Evolutionary conservation across 2,797 vertebrate species (phyloP).

Genomic region (Paedocypris micromegethes): DNA sequence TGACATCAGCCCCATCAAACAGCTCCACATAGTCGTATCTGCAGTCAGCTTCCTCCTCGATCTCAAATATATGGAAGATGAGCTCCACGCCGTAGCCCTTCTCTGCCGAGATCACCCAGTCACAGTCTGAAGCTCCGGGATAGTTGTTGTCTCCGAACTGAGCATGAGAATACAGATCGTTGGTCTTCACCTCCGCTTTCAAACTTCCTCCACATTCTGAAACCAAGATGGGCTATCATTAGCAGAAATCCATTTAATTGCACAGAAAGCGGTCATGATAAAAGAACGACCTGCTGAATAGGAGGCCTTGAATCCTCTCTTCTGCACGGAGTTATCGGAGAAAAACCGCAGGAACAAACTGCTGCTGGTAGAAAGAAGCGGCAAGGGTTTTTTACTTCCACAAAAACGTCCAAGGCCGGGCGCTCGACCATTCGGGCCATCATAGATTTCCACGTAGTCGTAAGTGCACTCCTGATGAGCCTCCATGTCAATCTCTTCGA

Average conservation of each 20-base stretch:
- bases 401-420: slow-evolving; percentile 83
- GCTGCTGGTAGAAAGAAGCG: slow-evolving; percentile 74
- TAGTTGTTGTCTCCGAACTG: slow-evolving; percentile 98
- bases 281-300: slow-evolving; percentile 77
- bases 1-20: slow-evolving; percentile 86
- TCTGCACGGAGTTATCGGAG: slow-evolving; percentile 93
- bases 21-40: slow-evolving; percentile 98
- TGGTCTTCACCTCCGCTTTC: slow-evolving; percentile 89
- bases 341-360: slow-evolving; percentile 90
- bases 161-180: slow-evolving; percentile 93
- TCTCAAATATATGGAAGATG: slow-evolving; percentile 96
- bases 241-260: not conserved
- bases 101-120: slow-evolving; percentile 92
- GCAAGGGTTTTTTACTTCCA: slow-evolving; percentile 85
- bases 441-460: slow-evolving; percentile 88
- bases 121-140: slow-evolving; percentile 85
- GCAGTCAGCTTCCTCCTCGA: slow-evolving; percentile 93
- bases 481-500: slow-evolving; percentile 89
- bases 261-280: not conserved
- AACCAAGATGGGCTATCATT: not conserved
- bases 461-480: slow-evolving; percentile 91
- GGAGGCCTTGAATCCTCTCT: slow-evolving; percentile 89
- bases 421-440: slow-evolving; percentile 80
- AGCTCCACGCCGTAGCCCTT: slow-evolving; percentile 94
- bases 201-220: slow-evolving; percentile 90